phyloP scores from a whole-genome alignment of 2,113 vertebrate species.

The Mastomys natalensis region DNA sequence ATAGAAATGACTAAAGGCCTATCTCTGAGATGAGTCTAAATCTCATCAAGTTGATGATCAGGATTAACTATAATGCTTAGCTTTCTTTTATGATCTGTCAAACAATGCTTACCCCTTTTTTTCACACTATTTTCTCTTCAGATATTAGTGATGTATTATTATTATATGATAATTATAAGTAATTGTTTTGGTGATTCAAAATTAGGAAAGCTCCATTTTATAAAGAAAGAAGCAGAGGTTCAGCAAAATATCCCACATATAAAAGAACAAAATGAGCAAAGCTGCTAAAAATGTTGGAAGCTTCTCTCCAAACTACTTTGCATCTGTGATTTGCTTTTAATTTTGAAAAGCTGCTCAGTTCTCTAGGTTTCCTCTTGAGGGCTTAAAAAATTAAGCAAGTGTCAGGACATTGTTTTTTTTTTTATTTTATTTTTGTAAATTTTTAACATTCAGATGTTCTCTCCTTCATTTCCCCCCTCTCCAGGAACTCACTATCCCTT shows the following conservation, averaged over 20 bases:
- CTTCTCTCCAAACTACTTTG: not conserved
- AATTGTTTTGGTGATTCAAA: not conserved
- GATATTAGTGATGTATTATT: not conserved
- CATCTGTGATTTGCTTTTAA: not conserved
- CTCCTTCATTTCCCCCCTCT: no score
- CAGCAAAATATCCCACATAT: not conserved
- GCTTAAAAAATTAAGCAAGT: not conserved
- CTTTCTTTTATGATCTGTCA: not conserved
- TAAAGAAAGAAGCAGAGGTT: not conserved
- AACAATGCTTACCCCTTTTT: slow-evolving; percentile 1
- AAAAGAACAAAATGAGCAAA: not conserved
- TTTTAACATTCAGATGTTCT: no score
- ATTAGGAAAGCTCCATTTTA: slow-evolving; percentile 8
- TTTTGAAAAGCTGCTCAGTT: not conserved
- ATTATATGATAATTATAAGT: not conserved
- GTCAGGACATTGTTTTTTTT: not conserved
- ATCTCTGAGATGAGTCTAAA: not conserved
- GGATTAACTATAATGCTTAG: not conserved
- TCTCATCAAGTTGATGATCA: not conserved
- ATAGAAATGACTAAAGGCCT: not conserved
- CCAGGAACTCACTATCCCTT: no score
- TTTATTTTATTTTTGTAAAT: no score
- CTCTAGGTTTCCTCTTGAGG: not conserved
- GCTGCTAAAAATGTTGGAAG: not conserved
- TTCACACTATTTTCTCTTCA: slow-evolving; percentile 14